Evolutionary conservation across 2,888 invertebrate genomes (phyloP), one percentile per base, ranked within the genome.

Genomic region (Hedya salicella): DNA sequence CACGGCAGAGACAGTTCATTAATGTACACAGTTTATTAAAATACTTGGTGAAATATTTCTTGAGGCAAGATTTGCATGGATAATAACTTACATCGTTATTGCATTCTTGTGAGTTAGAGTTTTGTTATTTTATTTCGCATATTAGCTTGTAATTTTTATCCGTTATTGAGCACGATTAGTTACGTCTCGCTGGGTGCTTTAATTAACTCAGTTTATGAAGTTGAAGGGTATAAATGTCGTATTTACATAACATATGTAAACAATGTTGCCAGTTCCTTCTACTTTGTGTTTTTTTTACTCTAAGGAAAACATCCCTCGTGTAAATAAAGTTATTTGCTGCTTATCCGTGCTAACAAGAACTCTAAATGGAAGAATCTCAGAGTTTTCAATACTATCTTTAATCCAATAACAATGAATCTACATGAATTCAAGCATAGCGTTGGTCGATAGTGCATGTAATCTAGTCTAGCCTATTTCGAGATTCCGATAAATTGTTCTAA

Each of bases 21-120:
- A 52, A 42, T 17, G 21, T 36, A 25, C 8, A 54, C 21, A 54
- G 54, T 21, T 54, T 62, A 62, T 62, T 62, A 54, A 62, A 62
- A 62, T 54, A 46, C 36, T 62, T 62, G 13, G 16, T 21, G 53
- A 49, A 25, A 62, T 62, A 46, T 48, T 62, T 54, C 25, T 4
- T 19, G 13, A n/a, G 11, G 36, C 48, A 8, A n/a, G 17, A 48
- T 39, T 62, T 36, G 46, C 17, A 46, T 13, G 30, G n/a, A 17
- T 61, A 32, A 30, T 40, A 49, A 8, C 32, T 14, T 36, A 21
- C 14, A 30, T 39, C 21, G 4, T 39, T 53, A 53, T 46, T 25
- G 19, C 14, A 46, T 53, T 53, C 19, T 44, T 62, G 16, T 32
- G 1, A 16, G 36, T 53, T 14, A 9, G 8, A 50, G 49, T 48